Base-by-base conservation (phyloP, 2,797 vertebrate species). In the Eutrigla gurnardus region DNA sequence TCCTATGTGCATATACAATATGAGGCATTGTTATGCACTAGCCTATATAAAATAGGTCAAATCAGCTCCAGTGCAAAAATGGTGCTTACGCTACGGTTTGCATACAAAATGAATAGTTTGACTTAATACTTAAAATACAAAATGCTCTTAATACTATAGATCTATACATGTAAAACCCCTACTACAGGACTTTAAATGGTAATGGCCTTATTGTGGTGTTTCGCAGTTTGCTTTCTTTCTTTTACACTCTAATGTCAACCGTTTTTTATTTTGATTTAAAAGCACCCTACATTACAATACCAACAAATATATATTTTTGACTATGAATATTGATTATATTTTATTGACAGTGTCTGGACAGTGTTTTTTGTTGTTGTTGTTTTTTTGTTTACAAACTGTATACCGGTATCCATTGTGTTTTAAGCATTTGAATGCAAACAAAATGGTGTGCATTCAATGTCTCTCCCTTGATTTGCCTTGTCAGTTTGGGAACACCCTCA, bases 291-390 rank as follows among this genome's bases (percentile, higher is more conserved):
- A 15, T 17, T 18, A 11, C 10, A 36, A 55, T 54, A 3, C 6
- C 25, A 35, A 9, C 15, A 32, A 10, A 45, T 62, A 4, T 7
- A 7, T 35, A 6, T 45, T 62, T 62, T 8, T 25, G 25, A 25
- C 25, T 25, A 25, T n/a, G n/a, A 25, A 25, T 25, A 25, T 25
- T 25, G 25, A 25, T 4, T 7, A 7, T 35, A 11, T 45, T 62
- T 6, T 8, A 35, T 11, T 63, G 5, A 18, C 17, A 5, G 1
- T 35, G 18, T 43, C n/a, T 7, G n/a, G 4, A 5, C n/a, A 8
- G 6, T 7, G 5, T 37, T n/a, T 36, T 18, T 3, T 0, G 14
- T 3, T n/a, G n/a, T n/a, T n/a, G n/a, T n/a, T n/a, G n/a, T n/a
- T n/a, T n/a, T n/a, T n/a, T 32, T 5, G 4, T 17, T 4, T 40